Evolutionary conservation across 2,888 invertebrate genomes (phyloP).

Genomic region (Callyntrura guangdongensis): DNA sequence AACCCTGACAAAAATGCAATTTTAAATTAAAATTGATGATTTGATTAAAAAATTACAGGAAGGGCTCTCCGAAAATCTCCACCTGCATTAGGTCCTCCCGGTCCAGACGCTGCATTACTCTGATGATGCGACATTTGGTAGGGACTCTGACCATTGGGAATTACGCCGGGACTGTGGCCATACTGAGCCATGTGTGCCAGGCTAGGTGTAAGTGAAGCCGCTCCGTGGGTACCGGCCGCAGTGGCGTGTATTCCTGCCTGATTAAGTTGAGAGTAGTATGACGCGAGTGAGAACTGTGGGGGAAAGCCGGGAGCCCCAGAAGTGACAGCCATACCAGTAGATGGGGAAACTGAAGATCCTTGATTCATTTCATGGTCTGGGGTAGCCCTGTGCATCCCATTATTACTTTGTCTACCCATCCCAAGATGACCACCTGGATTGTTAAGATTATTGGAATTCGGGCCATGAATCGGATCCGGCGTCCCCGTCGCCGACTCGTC

Average conservation of each 20-base stretch:
- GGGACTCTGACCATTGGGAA: constrained; percentile 83
- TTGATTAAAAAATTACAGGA: constrained; percentile 92
- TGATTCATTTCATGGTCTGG: constrained; percentile 80
- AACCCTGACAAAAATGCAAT: neutral
- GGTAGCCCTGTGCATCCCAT: constrained; percentile 77
- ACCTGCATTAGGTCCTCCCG: constrained; percentile 86
- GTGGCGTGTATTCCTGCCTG: constrained; percentile 81
- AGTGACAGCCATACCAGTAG: constrained; percentile 79
- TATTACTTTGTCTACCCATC: constrained; percentile 67
- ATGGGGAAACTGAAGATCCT: constrained; percentile 79
- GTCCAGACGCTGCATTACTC: constrained; percentile 77
- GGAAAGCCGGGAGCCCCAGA: constrained; percentile 83
- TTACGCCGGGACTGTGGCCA: constrained; percentile 80
- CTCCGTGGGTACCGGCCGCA: constrained; percentile 73
- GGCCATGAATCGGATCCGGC: constrained; percentile 82
- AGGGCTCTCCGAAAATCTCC: constrained; percentile 91
- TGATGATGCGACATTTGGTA: constrained; percentile 84
- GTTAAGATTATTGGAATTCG: constrained; percentile 72
- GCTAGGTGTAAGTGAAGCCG: constrained; percentile 79
- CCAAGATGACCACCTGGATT: constrained; percentile 69
- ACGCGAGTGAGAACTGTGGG: constrained; percentile 83
- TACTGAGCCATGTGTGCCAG: constrained; percentile 84
- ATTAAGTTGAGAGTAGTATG: constrained; percentile 86
- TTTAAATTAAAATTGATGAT: neutral
- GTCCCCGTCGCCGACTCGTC: constrained; percentile 84